These are phyloP conservation scores for Sula dactylatra DNA, from an alignment of 2,113 vertebrate species.

Conservation along the genomic window DNA sequence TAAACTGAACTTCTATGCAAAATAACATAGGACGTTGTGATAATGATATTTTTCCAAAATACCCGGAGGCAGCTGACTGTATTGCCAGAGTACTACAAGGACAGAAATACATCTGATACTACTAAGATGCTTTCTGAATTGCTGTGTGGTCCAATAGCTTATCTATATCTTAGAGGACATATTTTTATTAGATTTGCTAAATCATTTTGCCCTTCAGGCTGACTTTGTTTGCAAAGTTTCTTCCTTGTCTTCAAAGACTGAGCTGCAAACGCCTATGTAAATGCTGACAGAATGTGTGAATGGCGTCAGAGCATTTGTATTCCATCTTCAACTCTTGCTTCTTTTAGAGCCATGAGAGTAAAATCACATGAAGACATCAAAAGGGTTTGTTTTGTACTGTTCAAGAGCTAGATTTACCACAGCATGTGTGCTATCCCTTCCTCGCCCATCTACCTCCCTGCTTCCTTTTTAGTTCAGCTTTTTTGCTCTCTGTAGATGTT, in stretches of 20 bases:
- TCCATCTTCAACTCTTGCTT: neutral
- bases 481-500: neutral
- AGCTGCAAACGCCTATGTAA: neutral
- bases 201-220: neutral
- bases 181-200: neutral
- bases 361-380: neutral
- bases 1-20: neutral
- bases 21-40: neutral
- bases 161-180: neutral
- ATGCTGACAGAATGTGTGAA: neutral
- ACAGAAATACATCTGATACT: neutral
- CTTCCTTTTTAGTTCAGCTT: neutral
- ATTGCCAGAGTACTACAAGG: neutral
- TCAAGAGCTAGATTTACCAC: neutral
- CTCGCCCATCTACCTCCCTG: neutral
- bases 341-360: neutral
- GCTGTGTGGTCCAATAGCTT: conserved; percentile 13
- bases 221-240: neutral
- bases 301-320: neutral
- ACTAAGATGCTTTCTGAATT: neutral
- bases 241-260: neutral
- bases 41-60: conserved; percentile 36
- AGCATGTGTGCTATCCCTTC: neutral
- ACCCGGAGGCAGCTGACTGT: neutral
- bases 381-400: neutral